Evolutionary conservation across 1,140 invertebrate genomes (phyloP), one percentile per base, ranked within the genome.

Genomic region (Drosophila nigrodunni): DNA sequence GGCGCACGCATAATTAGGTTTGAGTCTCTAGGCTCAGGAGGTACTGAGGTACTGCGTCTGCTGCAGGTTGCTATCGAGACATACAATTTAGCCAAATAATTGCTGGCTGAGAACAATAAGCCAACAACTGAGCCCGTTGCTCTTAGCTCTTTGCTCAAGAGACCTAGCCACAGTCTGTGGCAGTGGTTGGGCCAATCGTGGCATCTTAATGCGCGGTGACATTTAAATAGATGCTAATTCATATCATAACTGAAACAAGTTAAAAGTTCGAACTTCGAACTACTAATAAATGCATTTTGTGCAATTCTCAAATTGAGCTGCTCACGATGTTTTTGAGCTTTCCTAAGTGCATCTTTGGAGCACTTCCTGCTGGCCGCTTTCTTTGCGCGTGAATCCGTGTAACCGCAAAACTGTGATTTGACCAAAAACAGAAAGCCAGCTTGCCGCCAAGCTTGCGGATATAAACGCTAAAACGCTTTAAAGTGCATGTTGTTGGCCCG

Each of bases 201-300:
- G 83, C 83, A 88, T 88, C 80, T 89, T 88, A 88, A 88, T 88
- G 83, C 70, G 62, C 54, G 34, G 35, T 78, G 85, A 80, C 83
- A 87, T 88, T 88, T 87, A 87, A 87, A 87, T 88, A 87, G 83
- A 88, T 88, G 83, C 80, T 89, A 88, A 88, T 88, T 88, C 70
- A 35, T 80, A 80, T 88, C 83, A 88, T 89, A 87, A 87, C 80
- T 74, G 83, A 55, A 68, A 49, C 39, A 68, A 41, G 37, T 65
- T 37, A 64, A 43, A 37, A 34, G 13, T 55, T 44, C 21, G 44
- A 69, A 47, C 72, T 30, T 30, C 25, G 25, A 30, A 30, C 25
- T 30, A 30, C 25, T 67, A 86, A 87, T 87, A 80, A 82, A 86
- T 87, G 64, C 47, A 30, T 73, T 41, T 43, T 43, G 54, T 37